Conservation (phyloP, 2,113 vertebrate genomes). For the Heterotis niloticus region DNA sequence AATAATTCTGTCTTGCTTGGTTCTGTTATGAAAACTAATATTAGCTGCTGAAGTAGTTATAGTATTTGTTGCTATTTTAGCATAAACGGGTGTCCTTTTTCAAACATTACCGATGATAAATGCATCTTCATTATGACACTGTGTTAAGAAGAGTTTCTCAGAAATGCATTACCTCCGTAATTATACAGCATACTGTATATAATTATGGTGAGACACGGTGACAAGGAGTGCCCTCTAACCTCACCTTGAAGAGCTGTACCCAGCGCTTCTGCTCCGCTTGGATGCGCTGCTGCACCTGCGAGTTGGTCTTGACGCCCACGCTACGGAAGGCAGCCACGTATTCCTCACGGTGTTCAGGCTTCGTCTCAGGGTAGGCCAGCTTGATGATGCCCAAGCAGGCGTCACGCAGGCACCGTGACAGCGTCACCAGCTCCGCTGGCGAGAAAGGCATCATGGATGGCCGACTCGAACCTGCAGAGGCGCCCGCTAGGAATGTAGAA, state of each 20-base stretch:
- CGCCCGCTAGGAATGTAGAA: background rate
- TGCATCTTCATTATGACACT: too few relatives aligned
- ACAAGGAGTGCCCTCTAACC: background rate
- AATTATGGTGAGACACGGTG: background rate
- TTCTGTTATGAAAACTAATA: too few relatives aligned
- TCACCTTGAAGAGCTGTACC: slow-evolving; percentile 96
- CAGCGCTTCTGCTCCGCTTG: slow-evolving; percentile 89
- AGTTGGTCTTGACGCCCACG: slow-evolving; percentile 81
- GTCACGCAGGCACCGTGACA: slow-evolving; percentile 90
- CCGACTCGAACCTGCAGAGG: slow-evolving; percentile 72
- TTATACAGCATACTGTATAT: too few relatives aligned
- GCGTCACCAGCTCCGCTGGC: slow-evolving; percentile 77
- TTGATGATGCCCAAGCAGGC: slow-evolving; percentile 96
- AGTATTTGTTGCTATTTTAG: too few relatives aligned
- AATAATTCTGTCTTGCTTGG: too few relatives aligned
- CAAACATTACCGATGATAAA: too few relatives aligned
- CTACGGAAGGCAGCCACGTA: slow-evolving; percentile 88
- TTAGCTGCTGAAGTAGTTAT: too few relatives aligned
- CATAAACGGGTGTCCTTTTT: too few relatives aligned
- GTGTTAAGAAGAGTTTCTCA: too few relatives aligned
- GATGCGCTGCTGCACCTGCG: slow-evolving; percentile 81
- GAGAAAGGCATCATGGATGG: slow-evolving; percentile 97
- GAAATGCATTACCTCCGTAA: too few relatives aligned
- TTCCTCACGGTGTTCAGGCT: slow-evolving; percentile 86
- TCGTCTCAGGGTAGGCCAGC: slow-evolving; percentile 91